These are phyloP conservation scores for Serripes groenlandicus DNA, from an alignment of 2,888 invertebrate species.

Conservation along the genomic window DNA sequence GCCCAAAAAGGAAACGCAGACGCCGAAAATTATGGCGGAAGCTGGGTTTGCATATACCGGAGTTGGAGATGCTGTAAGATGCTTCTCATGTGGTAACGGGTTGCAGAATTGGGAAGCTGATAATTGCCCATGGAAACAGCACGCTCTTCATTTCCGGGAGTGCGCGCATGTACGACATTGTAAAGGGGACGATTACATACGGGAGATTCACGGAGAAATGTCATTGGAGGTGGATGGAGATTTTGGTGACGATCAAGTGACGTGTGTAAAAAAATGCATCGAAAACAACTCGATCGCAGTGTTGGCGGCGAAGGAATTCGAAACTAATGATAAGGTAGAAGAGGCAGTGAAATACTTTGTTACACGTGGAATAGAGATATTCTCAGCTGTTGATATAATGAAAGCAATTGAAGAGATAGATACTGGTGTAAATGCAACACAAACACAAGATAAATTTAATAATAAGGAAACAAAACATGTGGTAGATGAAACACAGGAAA, in stretches of 20 bases:
- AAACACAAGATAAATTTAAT: background rate
- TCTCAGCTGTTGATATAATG: slow-evolving; percentile 4
- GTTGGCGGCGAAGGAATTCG: slow-evolving; percentile 11
- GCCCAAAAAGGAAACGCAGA: background rate
- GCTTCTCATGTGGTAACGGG: slow-evolving; percentile 21
- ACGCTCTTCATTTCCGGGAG: background rate
- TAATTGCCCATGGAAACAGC: slow-evolving; percentile 22
- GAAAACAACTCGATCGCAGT: background rate
- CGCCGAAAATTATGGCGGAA: slow-evolving; percentile 4
- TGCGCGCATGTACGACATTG: slow-evolving; percentile 23
- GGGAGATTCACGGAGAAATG: background rate
- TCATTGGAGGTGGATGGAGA: slow-evolving; percentile 3
- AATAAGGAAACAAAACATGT: background rate
- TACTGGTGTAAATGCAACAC: background rate
- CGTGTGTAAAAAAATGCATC: background rate
- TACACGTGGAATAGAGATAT: background rate
- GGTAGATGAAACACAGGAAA: slow-evolving; percentile 1
- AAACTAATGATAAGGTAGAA: background rate
- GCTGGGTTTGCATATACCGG: slow-evolving; percentile 33
- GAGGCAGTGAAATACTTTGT: background rate
- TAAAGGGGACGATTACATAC: slow-evolving; percentile 8
- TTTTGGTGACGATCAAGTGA: background rate
- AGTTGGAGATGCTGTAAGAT: slow-evolving; percentile 19
- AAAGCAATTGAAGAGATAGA: background rate
- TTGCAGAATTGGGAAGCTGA: background rate